Percentiles rank a stretch among this genome's conserved stretches.
Conservation (phyloP, 2,797 vertebrate species). For the Rousettus madagascariensis region DNA sequence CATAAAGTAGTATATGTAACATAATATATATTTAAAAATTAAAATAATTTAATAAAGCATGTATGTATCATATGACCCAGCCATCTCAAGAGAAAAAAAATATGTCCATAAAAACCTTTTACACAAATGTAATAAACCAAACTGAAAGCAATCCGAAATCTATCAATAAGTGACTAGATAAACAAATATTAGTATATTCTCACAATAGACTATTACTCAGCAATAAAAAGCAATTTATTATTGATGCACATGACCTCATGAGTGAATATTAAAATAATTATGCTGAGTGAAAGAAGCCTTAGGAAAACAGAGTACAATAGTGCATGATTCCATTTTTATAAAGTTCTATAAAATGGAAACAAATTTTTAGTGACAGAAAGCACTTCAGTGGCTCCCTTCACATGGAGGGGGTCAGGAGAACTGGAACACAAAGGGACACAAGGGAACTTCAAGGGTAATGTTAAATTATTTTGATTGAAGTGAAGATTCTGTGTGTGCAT, state of each 20-base stretch:
- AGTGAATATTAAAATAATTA: not conserved
- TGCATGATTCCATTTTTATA: not conserved
- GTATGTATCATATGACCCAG: not conserved
- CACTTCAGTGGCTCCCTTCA: not conserved
- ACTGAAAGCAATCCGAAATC: not conserved
- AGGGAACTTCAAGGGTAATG: not conserved
- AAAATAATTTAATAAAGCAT: not conserved
- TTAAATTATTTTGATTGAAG: not conserved
- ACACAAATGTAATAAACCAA: not conserved
- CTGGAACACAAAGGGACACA: not conserved
- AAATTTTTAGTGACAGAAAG: not conserved
- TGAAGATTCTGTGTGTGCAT: not conserved
- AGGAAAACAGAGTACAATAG: not conserved
- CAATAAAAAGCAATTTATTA: not conserved
- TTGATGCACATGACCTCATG: not conserved
- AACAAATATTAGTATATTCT: not conserved
- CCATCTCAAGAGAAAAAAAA: not conserved
- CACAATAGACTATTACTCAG: not conserved
- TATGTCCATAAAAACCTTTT: not conserved
- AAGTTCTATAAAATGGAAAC: not conserved
- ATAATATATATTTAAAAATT: not conserved
- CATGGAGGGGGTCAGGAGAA: not conserved
- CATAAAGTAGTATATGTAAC: not conserved
- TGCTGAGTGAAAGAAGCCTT: not conserved
- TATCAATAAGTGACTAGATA: not conserved